Evolutionary conservation across 2,888 invertebrate genomes (phyloP), one percentile per base, ranked within the genome.

Genomic region (Caenorhabditis becei): DNA sequence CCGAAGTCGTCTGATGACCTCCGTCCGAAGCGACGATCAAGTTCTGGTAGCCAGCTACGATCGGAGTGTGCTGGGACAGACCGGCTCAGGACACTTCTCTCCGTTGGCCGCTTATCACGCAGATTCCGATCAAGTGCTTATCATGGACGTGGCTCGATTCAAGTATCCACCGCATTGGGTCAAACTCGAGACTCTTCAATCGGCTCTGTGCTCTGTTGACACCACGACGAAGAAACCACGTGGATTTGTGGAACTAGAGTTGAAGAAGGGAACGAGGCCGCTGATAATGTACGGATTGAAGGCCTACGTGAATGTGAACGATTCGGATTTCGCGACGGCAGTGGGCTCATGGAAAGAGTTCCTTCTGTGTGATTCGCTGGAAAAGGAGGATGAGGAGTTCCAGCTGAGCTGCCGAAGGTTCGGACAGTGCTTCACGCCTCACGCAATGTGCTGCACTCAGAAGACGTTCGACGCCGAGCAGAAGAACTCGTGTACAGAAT

Each of bases 111-210:
- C 91, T 0, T 92, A 92, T 75, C 91, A 92, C 69, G 84, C 88
- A 0, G 87, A 69, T 2, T 81, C 83, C 23, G 92, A 92, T 78
- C 70, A 84, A 47, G 86, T 91, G 1, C 82, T 92, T 41, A 90
- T 92, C 24, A 78, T 92, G 80, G 92, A 92, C 84, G 91, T 92
- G 0, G 92, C 92, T 5, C 83, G 92, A 66, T 92, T 92, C 87
- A 92, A 92, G 82, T 92, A 80, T 81, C 91, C 92, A 4, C 91
- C 92, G 5, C 92, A 92, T 78, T 92, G 92, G 92, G 90, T 92
- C 1, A 77, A 89, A 0, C 61, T 92, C 14, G 54, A 84, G 5
- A 75, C 86, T 4, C 83, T 92, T n/a, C 91, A 88, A 67, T 70
- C 90, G 51, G 91, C 92, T 1, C 91, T 92, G 91, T 83, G 88